Evolutionary conservation across 2,797 vertebrate genomes (phyloP), one percentile per base, ranked within the genome.

Genomic region (Trichosurus vulpecula): DNA sequence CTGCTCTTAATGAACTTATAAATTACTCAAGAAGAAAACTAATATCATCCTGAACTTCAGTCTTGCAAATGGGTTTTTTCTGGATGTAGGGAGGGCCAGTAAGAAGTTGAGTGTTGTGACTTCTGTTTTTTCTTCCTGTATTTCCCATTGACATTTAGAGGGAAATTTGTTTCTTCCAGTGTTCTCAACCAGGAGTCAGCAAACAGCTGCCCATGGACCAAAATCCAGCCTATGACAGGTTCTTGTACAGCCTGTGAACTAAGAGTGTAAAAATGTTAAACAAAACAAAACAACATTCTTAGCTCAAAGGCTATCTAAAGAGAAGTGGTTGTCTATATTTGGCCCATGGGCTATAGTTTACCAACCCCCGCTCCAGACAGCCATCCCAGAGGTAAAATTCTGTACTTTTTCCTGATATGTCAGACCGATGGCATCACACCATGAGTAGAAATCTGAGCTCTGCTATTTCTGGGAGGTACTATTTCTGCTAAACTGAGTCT

Each of bases 391-490:
- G 3, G 54, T 30, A 87, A 89, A 22, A 12, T 41, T 61, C 0
- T 29, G 52, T 52, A 4, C 47, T 96, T 91, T 91, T 54, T 16
- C n/a, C 55, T 61, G 52, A 0, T 90, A 27, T 0, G 0, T 52
- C 6, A n/a, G 6, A 27, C n/a, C 54, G 90, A 41, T 52, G 94
- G 14, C 57, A 10, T 95, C 91, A 92, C 9, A 54, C 1, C 14
- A 47, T 61, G n/a, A 54, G 1, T 54, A 53, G 91, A 96, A 94
- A 47, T 66, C 14, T 0, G 22, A 97, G 22, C 22, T 92, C 95
- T 92, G 27, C 87, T 96, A 92, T 52, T 94, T 74, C 95, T 96
- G 57, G 87, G 53, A 95, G 41, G 11, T 93, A n/a, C 52, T 61
- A 90, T 94, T 92, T 92, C 91, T 94, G 58, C 22, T 22, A 52